These are phyloP conservation scores for Panzeria rudis DNA, from an alignment of 2,888 invertebrate genomes.

Conservation along the genomic window DNA sequence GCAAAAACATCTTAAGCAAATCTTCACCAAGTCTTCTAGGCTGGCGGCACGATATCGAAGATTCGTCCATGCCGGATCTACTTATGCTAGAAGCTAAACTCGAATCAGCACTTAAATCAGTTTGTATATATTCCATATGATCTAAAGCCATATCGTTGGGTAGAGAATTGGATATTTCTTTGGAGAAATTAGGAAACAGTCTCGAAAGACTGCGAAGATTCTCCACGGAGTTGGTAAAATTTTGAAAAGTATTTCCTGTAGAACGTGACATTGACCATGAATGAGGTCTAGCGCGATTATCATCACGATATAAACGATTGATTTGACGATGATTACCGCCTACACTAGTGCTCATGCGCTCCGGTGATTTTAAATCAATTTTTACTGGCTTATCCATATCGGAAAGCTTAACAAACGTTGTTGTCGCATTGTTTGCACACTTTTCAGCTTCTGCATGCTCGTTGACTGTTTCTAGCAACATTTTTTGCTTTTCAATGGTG, in stretches of 20 bases:
- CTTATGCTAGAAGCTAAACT: slow-evolving; percentile 86
- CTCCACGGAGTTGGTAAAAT: slow-evolving; percentile 86
- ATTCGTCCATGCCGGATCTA: slow-evolving; percentile 85
- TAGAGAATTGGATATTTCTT: slow-evolving; percentile 83
- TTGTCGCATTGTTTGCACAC: slow-evolving; percentile 81
- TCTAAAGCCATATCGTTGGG: slow-evolving; percentile 82
- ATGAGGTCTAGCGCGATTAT: slow-evolving; percentile 83
- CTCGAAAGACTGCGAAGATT: slow-evolving; percentile 86
- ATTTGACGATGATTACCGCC: slow-evolving; percentile 81
- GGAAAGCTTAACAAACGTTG: slow-evolving; percentile 89
- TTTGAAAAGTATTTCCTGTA: slow-evolving; percentile 84
- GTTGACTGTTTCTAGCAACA: slow-evolving; percentile 82
- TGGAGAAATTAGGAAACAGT: slow-evolving; percentile 86
- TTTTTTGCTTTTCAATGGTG: slow-evolving; percentile 83
- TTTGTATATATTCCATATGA: slow-evolving; percentile 84
- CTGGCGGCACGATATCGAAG: slow-evolving; percentile 84
- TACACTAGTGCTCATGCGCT: slow-evolving; percentile 82
- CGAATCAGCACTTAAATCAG: slow-evolving; percentile 85
- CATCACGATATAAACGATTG: slow-evolving; percentile 81
- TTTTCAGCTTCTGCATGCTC: slow-evolving; percentile 81
- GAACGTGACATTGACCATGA: slow-evolving; percentile 86
- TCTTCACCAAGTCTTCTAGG: slow-evolving; percentile 92
- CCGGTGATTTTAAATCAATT: slow-evolving; percentile 84
- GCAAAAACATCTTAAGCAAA: slow-evolving; percentile 94
- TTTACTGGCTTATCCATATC: slow-evolving; percentile 90